Percentiles rank a stretch among this genome's conserved stretches.
These are phyloP conservation scores for Acanthosepion lycidas DNA, from an alignment of 2,888 invertebrate species.

Conservation along the genomic window DNA sequence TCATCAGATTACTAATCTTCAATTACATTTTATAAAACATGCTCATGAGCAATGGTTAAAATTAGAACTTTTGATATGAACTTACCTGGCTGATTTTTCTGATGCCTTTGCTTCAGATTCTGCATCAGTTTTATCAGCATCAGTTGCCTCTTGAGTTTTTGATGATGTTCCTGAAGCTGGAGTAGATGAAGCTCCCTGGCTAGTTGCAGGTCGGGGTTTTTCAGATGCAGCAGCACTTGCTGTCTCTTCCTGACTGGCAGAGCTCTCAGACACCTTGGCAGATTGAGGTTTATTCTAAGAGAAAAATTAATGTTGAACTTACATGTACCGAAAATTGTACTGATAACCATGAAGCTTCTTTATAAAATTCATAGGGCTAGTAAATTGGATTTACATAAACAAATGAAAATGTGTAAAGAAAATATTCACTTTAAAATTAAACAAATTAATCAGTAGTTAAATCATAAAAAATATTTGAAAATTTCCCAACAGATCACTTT, in stretches of 20 bases:
- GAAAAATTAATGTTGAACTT: neutral
- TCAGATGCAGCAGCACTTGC: slow-evolving; percentile 45
- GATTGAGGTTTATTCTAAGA: slow-evolving; percentile 18
- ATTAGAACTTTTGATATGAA: neutral
- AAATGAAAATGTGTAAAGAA: too few species aligned
- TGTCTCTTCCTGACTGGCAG: slow-evolving; percentile 24
- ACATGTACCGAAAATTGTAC: neutral
- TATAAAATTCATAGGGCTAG: too few species aligned
- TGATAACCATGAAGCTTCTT: too few species aligned
- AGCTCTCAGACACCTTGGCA: neutral
- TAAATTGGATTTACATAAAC: too few species aligned
- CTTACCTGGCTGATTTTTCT: slow-evolving; percentile 35
- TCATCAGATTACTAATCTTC: too few species aligned
- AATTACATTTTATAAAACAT: too few species aligned
- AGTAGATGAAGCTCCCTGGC: slow-evolving; percentile 38
- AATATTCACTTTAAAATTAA: too few species aligned
- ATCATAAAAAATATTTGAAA: too few species aligned
- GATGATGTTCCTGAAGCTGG: slow-evolving; percentile 22
- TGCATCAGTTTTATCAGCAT: slow-evolving; percentile 25
- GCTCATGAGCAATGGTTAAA: too few species aligned
- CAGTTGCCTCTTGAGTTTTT: neutral
- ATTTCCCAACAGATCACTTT: too few species aligned
- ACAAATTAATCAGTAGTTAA: too few species aligned
- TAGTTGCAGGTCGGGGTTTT: slow-evolving; percentile 24
- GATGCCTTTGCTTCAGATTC: slow-evolving; percentile 40